Evolutionary conservation across 2,113 vertebrate species (phyloP).

Genomic region (Chiloscyllium plagiosum): DNA sequence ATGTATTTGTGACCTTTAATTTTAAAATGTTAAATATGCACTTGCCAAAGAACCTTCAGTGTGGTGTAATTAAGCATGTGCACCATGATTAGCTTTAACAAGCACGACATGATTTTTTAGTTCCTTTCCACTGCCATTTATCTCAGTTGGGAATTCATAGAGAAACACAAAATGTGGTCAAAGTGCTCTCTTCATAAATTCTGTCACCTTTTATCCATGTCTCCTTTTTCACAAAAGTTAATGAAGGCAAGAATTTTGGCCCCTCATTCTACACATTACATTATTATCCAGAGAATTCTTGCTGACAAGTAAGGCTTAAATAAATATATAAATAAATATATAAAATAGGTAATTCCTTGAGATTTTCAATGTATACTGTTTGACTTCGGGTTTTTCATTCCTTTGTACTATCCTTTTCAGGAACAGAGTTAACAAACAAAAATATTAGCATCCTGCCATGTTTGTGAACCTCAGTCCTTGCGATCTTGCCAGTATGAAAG

Average conservation of each 20-base stretch:
- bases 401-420: neutral
- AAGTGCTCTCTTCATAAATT: neutral
- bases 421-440: neutral
- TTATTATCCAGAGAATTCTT: neutral
- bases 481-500: too few species aligned
- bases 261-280: neutral
- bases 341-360: neutral
- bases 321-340: neutral
- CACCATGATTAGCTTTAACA: neutral
- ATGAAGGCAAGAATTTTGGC: neutral
- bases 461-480: neutral
- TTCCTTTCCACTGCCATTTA: neutral
- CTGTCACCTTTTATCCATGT: neutral
- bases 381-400: neutral
- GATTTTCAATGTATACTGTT: neutral
- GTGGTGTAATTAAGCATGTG: neutral
- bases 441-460: neutral
- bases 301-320: neutral
- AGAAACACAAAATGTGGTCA: neutral
- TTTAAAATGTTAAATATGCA: neutral
- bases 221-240: neutral
- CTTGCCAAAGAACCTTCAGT: neutral
- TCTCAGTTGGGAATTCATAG: neutral
- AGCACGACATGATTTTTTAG: neutral
- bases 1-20: neutral